A percentile compares a stretch with the other conserved stretches of the same genome.
Conservation (phyloP, 1,140 invertebrate genomes). For the Bombus impatiens region DNA sequence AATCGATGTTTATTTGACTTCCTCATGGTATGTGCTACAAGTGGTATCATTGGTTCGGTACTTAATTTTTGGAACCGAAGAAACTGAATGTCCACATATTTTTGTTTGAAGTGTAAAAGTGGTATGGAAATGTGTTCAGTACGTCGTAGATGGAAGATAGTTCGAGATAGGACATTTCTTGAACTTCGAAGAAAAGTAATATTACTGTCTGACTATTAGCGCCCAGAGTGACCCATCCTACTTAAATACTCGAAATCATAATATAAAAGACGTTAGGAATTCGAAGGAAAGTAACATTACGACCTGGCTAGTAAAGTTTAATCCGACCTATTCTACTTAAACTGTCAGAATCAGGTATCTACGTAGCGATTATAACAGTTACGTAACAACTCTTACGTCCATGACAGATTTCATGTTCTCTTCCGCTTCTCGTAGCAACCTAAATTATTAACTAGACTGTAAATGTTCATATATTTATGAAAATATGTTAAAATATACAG, state of each 20-base stretch:
- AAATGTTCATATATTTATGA: neutral
- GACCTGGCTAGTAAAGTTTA: neutral
- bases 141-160: no score
- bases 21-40: neutral
- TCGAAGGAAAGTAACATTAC: neutral
- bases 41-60: neutral
- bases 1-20: conserved; percentile 5
- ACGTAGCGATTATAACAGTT: neutral
- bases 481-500: no score
- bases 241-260: neutral
- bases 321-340: conserved; percentile 1
- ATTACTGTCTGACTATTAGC: neutral
- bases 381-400: neutral
- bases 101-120: neutral
- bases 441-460: no score
- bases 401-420: no score
- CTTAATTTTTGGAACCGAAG: neutral
- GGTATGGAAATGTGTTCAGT: neutral
- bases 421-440: neutral
- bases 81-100: neutral
- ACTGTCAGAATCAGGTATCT: neutral
- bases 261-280: neutral
- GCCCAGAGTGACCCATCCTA: neutral
- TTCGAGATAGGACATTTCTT: neutral
- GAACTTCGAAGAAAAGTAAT: neutral